Percentiles rank a stretch among this genome's conserved stretches.
phyloP scores from a whole-genome alignment of 2,113 vertebrate genomes.

The Hiodon tergisus region DNA sequence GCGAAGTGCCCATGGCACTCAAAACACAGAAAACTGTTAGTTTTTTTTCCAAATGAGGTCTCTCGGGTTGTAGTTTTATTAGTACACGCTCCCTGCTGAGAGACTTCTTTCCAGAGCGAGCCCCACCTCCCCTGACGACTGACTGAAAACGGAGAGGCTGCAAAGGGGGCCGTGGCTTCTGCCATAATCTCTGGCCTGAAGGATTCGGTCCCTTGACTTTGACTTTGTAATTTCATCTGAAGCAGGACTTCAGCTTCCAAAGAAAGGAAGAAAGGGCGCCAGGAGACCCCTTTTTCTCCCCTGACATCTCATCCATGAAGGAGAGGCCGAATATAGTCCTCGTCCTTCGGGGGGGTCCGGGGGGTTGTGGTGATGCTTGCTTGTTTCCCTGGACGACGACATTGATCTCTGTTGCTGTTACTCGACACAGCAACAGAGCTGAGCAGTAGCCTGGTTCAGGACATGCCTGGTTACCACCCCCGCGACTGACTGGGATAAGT shows the following conservation, averaged over 20 bases:
- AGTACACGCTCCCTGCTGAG: background rate
- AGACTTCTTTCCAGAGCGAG: background rate
- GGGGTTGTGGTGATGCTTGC: background rate
- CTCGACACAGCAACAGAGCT: too few species aligned
- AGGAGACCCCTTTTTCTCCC: too few species aligned
- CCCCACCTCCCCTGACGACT: background rate
- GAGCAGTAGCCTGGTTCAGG: too few species aligned
- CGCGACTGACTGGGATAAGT: too few species aligned
- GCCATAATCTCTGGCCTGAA: background rate
- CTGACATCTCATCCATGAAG: too few species aligned
- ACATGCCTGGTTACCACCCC: too few species aligned
- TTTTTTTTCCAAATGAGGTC: too few species aligned
- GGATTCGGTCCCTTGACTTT: background rate
- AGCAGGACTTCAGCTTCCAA: background rate
- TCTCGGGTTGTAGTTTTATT: background rate
- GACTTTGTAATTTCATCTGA: conserved; percentile 13
- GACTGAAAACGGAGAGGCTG: background rate
- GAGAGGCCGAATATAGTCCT: too few species aligned
- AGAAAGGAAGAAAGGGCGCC: background rate
- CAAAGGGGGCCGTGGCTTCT: background rate
- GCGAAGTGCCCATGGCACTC: too few species aligned
- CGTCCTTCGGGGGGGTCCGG: background rate
- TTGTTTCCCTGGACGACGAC: too few species aligned
- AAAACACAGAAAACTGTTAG: too few species aligned
- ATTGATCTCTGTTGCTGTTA: too few species aligned